Base-by-base conservation (phyloP, 1,140 invertebrate genomes). In the Brachionus plicatilis region DNA sequence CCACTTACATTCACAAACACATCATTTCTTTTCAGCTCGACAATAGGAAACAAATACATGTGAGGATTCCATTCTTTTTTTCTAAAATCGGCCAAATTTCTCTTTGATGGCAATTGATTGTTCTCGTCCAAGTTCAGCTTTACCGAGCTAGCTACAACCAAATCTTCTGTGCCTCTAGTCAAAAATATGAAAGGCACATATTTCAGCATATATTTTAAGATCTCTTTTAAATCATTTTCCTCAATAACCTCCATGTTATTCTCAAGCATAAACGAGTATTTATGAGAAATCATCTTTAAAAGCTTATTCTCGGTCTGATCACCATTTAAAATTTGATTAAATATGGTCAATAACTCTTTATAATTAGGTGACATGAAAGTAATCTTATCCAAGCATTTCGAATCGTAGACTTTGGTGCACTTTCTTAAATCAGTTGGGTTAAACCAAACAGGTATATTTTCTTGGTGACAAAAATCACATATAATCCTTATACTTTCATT, bases 391-490 rank as follows among this genome's bases (percentile, higher is more conserved):
- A 82, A 24, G 20, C 79, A 82, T 37, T 82, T 60, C 1, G 29
- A 29, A 6, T 76, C 45, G 24, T 27, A 76, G 20, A 82, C 33
- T 68, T 82, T 82, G 11, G 53, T 65, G 41, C 79, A 82, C 65
- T 82, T 82, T 65, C 65, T 82, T 27, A 82, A 9, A 47, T 82
- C 79, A 24, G 79, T 82, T 17, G 79, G 79, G 37, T 82, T 82
- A 47, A 82, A 82, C 79, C 79, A 82, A 20, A 82, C 43, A 41
- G 79, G 79, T 1, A 82, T 65, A 24, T 65, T 65, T 60, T 82
- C 65, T 82, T 82, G 41, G 5, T 82, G 37, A 68, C 79, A 82
- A 43, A 65, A 43, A 65, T 82, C 37, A 68, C 79, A 82, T 9
- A 82, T 68, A 24, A 65, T 27, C 14, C 65, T 68, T 29, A 82